A percentile compares a stretch with the other conserved stretches of the same genome.
Evolutionary conservation across 2,113 vertebrate species (phyloP).

Genomic region (Forbesichthys agassizii): DNA sequence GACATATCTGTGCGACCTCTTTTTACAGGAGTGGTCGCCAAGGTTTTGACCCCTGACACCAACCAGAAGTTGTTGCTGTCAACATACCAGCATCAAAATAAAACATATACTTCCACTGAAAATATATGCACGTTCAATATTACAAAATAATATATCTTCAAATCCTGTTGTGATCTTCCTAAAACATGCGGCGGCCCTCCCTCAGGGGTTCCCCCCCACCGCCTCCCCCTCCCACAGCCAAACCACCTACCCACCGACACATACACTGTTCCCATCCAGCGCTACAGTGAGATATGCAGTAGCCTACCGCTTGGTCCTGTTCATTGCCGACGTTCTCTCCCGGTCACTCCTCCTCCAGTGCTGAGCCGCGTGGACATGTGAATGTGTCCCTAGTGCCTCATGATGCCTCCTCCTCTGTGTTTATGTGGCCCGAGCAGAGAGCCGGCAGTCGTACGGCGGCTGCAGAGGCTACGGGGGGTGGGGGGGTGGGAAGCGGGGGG

Average conservation of each 20-base stretch:
- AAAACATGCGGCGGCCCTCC: not conserved
- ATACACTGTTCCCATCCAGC: not conserved
- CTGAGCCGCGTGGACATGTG: slow-evolving; percentile 63
- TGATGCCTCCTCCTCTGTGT: slow-evolving; percentile 53
- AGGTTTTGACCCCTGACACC: too few species aligned
- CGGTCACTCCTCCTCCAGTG: slow-evolving; percentile 58
- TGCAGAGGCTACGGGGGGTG: slow-evolving; percentile 30
- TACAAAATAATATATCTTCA: too few species aligned
- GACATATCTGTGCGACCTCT: not conserved
- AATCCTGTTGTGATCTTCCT: not conserved
- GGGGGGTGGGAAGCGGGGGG: not conserved
- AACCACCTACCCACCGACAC: slow-evolving; percentile 8
- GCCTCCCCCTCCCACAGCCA: not conserved
- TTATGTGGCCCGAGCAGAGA: slow-evolving; percentile 33
- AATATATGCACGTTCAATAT: too few species aligned
- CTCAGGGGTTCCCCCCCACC: not conserved
- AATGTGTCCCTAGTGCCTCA: slow-evolving; percentile 70
- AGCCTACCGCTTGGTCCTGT: slow-evolving; percentile 77
- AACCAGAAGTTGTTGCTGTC: too few species aligned
- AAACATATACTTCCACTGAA: too few species aligned
- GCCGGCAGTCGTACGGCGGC: slow-evolving; percentile 21
- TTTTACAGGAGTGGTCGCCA: too few species aligned
- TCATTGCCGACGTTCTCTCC: slow-evolving; percentile 73
- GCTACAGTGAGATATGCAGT: not conserved
- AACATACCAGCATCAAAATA: too few species aligned